Percentiles rank a stretch among this genome's conserved stretches.
Conservation (phyloP, 2,888 invertebrate species). For the Diploptera punctata region DNA sequence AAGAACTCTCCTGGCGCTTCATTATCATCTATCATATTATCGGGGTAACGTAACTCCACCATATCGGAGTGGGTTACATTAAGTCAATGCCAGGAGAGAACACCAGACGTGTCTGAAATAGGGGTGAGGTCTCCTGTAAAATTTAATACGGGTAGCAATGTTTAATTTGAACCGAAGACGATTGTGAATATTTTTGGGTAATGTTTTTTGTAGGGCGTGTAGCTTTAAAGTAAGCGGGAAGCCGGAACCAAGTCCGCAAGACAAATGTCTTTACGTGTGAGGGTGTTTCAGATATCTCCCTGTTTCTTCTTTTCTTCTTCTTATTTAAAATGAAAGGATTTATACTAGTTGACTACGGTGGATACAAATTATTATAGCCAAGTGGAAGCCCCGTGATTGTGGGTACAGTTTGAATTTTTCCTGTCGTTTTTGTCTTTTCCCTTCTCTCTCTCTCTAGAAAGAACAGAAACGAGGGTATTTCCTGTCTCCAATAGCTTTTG, state of each 20-base stretch:
- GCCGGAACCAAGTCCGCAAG: not conserved
- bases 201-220: too few species aligned
- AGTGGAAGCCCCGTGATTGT: not conserved
- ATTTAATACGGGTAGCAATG: too few species aligned
- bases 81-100: too few species aligned
- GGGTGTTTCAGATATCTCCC: not conserved
- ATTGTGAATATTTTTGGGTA: conserved; percentile 14
- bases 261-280: conserved; percentile 12
- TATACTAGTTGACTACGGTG: conserved; percentile 11
- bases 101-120: too few species aligned
- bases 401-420: not conserved
- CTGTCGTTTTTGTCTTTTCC: not conserved
- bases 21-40: too few species aligned
- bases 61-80: too few species aligned
- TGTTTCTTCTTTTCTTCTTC: not conserved
- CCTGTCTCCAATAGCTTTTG: conserved; percentile 6
- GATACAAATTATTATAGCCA: conserved; percentile 25
- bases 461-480: not conserved
- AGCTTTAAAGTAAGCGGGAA: not conserved
- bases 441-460: not conserved
- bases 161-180: conserved; percentile 10
- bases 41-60: too few species aligned
- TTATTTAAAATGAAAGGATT: conserved; percentile 21
- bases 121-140: too few species aligned
- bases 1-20: too few species aligned